Conservation (phyloP, 1,140 invertebrate genomes). For the Idris sp. region DNA sequence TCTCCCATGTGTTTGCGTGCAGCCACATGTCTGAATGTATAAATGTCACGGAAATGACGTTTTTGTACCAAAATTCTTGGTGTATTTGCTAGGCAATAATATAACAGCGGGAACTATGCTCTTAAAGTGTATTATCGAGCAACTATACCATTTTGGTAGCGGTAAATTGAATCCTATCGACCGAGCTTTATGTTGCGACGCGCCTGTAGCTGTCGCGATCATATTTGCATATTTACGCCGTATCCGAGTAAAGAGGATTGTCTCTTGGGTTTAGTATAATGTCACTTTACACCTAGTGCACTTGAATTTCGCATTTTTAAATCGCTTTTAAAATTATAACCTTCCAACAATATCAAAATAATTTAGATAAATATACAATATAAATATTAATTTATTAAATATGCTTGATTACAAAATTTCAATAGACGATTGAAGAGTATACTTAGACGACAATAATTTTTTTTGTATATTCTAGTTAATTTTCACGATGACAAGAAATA, state of each 20-base stretch:
- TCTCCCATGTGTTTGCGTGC: slow-evolving; percentile 22
- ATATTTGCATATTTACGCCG: slow-evolving; percentile 73
- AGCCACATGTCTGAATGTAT: slow-evolving; percentile 7
- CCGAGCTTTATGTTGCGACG: slow-evolving; percentile 55
- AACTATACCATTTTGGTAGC: slow-evolving; percentile 69
- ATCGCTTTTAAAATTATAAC: slow-evolving; percentile 38
- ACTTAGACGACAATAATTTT: too few species aligned
- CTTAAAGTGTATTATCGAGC: slow-evolving; percentile 70
- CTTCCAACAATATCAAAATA: slow-evolving; percentile 8
- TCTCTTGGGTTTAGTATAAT: slow-evolving; percentile 65
- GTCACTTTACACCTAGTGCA: slow-evolving; percentile 54
- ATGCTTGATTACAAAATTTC: too few species aligned
- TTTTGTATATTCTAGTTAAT: too few species aligned
- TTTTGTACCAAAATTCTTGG: slow-evolving; percentile 66
- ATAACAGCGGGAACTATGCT: slow-evolving; percentile 62
- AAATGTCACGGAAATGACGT: slow-evolving; percentile 50
- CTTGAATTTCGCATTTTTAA: slow-evolving; percentile 38
- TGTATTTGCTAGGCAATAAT: slow-evolving; percentile 67
- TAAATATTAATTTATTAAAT: too few species aligned
- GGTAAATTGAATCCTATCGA: slow-evolving; percentile 73
- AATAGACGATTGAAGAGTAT: too few species aligned
- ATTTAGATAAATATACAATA: too few species aligned
- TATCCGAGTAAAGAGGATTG: slow-evolving; percentile 63
- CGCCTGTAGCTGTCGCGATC: slow-evolving; percentile 56
- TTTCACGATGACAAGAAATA: too few species aligned